phyloP scores from a whole-genome alignment of 2,888 invertebrate species.

The Gasteruption jaculator region DNA sequence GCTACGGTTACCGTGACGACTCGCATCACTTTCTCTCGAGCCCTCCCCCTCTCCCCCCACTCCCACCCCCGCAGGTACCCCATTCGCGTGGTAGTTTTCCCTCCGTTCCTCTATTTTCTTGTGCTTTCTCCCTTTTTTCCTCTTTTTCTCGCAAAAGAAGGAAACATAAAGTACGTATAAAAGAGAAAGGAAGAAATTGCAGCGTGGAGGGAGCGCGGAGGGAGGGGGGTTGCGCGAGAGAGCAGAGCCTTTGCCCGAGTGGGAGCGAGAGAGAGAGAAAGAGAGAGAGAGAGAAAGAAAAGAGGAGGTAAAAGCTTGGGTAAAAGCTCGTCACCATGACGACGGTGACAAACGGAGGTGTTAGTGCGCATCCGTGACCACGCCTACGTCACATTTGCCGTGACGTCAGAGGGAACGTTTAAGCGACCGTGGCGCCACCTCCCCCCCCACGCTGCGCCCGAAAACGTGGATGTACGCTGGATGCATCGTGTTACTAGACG shows the following conservation, averaged over 20 bases:
- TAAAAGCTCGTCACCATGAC: constrained; percentile 46
- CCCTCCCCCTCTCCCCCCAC: constrained; percentile 7
- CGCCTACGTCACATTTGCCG: constrained; percentile 48
- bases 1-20: constrained; percentile 36
- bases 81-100: constrained; percentile 10
- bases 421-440: constrained; percentile 32
- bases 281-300: constrained; percentile 14
- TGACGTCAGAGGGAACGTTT: constrained; percentile 39
- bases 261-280: constrained; percentile 22
- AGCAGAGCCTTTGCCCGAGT: no score
- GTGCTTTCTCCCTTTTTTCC: neutral
- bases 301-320: constrained; percentile 18
- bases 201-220: constrained; percentile 11
- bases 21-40: constrained; percentile 19
- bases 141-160: neutral
- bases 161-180: constrained; percentile 4
- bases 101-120: constrained; percentile 15
- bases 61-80: constrained; percentile 6
- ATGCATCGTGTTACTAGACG: constrained; percentile 7
- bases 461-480: constrained; percentile 36
- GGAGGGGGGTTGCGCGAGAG: constrained; percentile 14
- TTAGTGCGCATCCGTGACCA: constrained; percentile 52
- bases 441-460: constrained; percentile 34
- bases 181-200: constrained; percentile 11
- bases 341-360: constrained; percentile 49